phyloP scores from a whole-genome alignment of 2,113 vertebrate genomes.

The Xenopus laevis region DNA sequence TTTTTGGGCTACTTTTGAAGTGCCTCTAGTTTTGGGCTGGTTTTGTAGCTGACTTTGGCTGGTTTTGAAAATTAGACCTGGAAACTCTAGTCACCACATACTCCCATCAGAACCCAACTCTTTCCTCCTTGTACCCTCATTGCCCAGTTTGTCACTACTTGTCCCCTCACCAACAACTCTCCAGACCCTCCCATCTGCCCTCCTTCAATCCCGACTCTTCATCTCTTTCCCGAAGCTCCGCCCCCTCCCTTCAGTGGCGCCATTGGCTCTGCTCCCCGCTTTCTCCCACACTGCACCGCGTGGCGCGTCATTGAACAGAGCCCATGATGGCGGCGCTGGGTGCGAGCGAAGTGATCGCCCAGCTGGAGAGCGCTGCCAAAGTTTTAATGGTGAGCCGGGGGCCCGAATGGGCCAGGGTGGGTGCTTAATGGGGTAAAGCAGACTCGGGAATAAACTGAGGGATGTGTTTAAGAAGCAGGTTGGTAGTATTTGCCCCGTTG shows the following conservation, averaged over 20 bases:
- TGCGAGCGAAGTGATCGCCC: constrained; percentile 94
- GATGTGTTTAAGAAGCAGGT: background rate
- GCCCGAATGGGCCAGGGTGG: background rate
- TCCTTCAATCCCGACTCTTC: background rate
- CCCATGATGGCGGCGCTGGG: constrained; percentile 92
- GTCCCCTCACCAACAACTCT: background rate
- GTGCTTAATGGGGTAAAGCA: background rate
- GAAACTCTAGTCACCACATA: too few species aligned
- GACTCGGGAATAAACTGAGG: background rate
- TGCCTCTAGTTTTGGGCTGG: too few species aligned
- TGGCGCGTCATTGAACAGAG: constrained; percentile 94
- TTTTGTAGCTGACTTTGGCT: too few species aligned
- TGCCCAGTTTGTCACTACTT: too few species aligned
- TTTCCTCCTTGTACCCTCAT: too few species aligned
- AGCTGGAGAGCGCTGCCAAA: constrained; percentile 98
- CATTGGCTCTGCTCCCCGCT: constrained; percentile 57
- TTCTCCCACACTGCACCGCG: constrained; percentile 88
- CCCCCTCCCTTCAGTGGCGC: constrained; percentile 15
- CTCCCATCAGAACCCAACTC: too few species aligned
- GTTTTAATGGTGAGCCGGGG: constrained; percentile 89
- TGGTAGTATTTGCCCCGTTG: background rate
- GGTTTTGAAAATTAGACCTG: too few species aligned
- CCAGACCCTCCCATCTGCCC: background rate
- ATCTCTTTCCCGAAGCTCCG: background rate
- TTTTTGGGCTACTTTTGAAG: too few species aligned